Percentiles rank a stretch among this genome's conserved stretches.
phyloP scores from a whole-genome alignment of 2,797 vertebrate species.

The Acestrorhynchus altus region DNA sequence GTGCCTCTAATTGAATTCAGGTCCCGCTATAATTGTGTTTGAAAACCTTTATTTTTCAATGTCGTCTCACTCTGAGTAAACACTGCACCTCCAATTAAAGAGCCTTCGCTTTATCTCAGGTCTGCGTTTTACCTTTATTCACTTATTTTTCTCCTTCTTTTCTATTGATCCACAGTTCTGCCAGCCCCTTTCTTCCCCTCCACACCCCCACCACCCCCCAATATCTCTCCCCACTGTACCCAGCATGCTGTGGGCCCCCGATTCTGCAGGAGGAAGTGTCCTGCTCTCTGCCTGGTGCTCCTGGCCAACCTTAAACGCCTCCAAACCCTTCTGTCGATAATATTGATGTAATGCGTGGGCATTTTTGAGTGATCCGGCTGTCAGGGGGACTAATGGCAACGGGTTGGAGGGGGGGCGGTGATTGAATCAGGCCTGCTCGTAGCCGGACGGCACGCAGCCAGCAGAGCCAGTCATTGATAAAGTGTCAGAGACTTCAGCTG shows the following conservation, averaged over 20 bases:
- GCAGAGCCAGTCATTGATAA: constrained; percentile 87
- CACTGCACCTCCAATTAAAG: constrained; percentile 26
- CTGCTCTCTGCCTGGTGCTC: constrained; percentile 62
- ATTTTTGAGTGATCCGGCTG: constrained; percentile 86
- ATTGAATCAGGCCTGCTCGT: constrained; percentile 79
- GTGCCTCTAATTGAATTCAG: constrained; percentile 41
- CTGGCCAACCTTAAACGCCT: constrained; percentile 80
- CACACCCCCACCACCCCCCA: constrained; percentile 31
- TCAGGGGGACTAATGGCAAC: constrained; percentile 79
- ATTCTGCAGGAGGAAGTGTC: constrained; percentile 64
- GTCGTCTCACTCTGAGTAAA: constrained; percentile 52
- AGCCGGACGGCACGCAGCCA: constrained; percentile 73
- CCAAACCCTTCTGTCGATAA: constrained; percentile 84
- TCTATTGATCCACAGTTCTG: constrained; percentile 48
- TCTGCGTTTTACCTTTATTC: constrained; percentile 62
- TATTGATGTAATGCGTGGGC: constrained; percentile 89
- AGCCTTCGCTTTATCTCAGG: constrained; percentile 43
- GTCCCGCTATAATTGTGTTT: constrained; percentile 47
- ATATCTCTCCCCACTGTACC: constrained; percentile 39
- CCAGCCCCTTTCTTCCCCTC: constrained; percentile 33
- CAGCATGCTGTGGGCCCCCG: constrained; percentile 48
- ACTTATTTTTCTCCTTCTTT: constrained; percentile 66
- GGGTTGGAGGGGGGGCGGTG: constrained; percentile 70
- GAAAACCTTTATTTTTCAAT: constrained; percentile 50
- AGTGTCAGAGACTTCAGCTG: constrained; percentile 89